These are phyloP conservation scores for Platorchestia sp. DNA, from an alignment of 1,140 invertebrate genomes.

Conservation along the genomic window DNA sequence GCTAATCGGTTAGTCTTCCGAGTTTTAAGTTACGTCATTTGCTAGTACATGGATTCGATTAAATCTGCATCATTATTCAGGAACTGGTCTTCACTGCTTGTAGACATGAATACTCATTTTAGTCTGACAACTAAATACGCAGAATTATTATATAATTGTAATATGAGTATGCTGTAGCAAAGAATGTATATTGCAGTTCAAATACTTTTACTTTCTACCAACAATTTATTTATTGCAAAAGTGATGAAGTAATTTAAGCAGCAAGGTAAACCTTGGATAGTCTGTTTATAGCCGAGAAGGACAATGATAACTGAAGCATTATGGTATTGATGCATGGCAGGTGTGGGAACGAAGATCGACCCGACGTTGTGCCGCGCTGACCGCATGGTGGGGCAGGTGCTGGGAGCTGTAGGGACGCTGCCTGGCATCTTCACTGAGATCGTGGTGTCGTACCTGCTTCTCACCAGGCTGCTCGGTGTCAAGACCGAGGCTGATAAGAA, in stretches of 20 bases:
- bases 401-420: conserved; percentile 96
- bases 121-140: background rate
- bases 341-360: conserved; percentile 99
- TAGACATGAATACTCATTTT: background rate
- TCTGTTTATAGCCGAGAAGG: background rate
- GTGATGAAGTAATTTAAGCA: background rate
- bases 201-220: too few relatives aligned
- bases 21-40: background rate
- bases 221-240: background rate
- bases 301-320: background rate
- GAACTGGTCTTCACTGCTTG: background rate
- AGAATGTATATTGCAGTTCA: too few relatives aligned
- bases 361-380: conserved; percentile 98
- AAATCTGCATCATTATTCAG: too few relatives aligned
- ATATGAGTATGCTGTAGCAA: too few relatives aligned
- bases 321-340: conserved; percentile 70
- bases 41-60: too few relatives aligned
- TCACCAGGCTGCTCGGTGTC: conserved; percentile 95
- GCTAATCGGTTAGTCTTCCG: conserved; percentile 81
- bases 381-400: conserved; percentile 96
- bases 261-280: background rate
- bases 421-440: conserved; percentile 98
- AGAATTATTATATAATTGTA: background rate
- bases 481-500: conserved; percentile 99
- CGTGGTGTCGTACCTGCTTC: conserved; percentile 97